Base-by-base conservation (phyloP, 2,888 invertebrate genomes). In the Notodonta ziczac region DNA sequence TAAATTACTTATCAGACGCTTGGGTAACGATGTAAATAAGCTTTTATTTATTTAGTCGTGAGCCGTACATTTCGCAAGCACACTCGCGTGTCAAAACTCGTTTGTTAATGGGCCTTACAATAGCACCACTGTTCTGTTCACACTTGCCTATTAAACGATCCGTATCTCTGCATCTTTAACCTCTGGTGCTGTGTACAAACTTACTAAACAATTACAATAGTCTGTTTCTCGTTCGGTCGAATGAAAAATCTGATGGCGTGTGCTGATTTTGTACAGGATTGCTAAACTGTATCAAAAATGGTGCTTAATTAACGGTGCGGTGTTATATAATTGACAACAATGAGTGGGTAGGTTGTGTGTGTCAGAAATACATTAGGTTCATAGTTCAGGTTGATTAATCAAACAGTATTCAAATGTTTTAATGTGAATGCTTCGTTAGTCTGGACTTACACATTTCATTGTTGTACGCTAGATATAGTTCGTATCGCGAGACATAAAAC, bases 71-170 rank as follows among this genome's bases (percentile, higher is more conserved):
- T 91, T 90, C 88, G 88, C 85, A 91, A 91, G 82, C 73, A 78
- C 78, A 78, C 82, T 88, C 87, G 90, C 91, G 88, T 91, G 91
- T 88, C 89, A 87, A 87, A 88, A 91, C 91, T 83, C 83, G 89
- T 90, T 90, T 88, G 87, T 87, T 89, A 88, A 86, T 86, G 84
- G 86, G 78, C 76, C 74, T 79, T 82, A 90, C 88, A 90, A 89
- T 89, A 78, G 86, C 82, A 80, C 80, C 80, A 77, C 77, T 84
- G 87, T 89, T 89, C 78, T 85, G 87, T 89, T 90, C 89, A 91
- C 91, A 91, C 90, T 89, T 86, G 84, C 82, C 88, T 87, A 88
- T 90, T 90, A 85, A 90, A 88, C 87, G 86, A 86, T 88, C 82
- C 83, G 81, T 90, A 90, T 91, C 89, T 86, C 82, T 85, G 80